Evolutionary conservation across 1,140 invertebrate species (phyloP), one percentile per base, ranked within the genome.

Genomic region (Colletes gigas): DNA sequence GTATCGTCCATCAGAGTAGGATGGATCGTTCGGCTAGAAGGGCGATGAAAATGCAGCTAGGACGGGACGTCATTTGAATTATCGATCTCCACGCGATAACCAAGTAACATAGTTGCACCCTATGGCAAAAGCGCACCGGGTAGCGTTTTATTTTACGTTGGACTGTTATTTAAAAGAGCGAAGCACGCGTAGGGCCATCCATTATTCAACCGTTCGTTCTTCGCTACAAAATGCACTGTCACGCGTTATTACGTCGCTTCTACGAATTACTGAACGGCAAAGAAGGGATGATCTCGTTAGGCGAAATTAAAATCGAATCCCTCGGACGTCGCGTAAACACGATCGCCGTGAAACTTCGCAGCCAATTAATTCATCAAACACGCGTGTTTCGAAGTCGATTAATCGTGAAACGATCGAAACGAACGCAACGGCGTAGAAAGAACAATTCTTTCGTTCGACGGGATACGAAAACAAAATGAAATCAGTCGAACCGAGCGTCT

Each of bases 231-330:
- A 54, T 21, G 30, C 30, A 41, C 21, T 21, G 55, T 72, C 70
- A 47, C 55, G 14, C 14, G 70, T 41, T 60, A 72, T 72, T 60
- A 72, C 70, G 17, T 15, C 69, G 55, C 41, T 15, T 50, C 65
- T 47, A 67, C 65, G 44, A 50, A 67, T 67, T 67, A 67, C 65
- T 12, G n/a, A 9, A 10, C n/a, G 65, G 6, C 39, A 41, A 47
- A 72, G n/a, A 55, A 60, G 19, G n/a, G 41, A 19, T 72, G 60
- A 72, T 72, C 55, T 8, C 41, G 70, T 72, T 72, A 72, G 55
- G 4, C 8, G 70, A 47, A 60, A 72, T 60, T 47, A 72, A 72
- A 60, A 60, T 59, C 55, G 41, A 72, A 60, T 55, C n/a, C 17
- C n/a, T 12, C 14, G 17, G 17, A n/a, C 41, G 17, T 3, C 30